Base-by-base conservation (phyloP, 1,140 invertebrate species). In the Pollicipes pollicipes region DNA sequence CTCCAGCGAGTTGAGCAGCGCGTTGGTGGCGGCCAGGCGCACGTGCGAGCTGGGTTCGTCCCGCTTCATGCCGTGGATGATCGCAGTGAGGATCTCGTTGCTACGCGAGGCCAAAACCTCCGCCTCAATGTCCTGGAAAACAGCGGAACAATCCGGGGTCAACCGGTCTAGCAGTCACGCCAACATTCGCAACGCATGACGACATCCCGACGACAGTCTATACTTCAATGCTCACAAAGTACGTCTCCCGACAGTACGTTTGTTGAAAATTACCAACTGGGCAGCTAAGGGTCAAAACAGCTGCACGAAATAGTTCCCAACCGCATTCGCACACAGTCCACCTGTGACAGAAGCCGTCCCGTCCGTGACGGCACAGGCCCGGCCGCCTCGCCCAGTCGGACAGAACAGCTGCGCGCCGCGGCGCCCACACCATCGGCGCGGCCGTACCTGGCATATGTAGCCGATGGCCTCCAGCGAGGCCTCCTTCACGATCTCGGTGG, bases 51-150 rank as follows among this genome's bases (percentile, higher is more conserved):
- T 93, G 81, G 80, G 87, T 84, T 89, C 84, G 83, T 91, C 81
- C 83, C 86, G 84, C 77, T 91, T 85, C 95, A 98, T 98, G 24
- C 96, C 96, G 83, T 98, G 93, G 68, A 99, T 95, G 76, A 99
- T 99, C 30, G 97, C 97, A 64, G 97, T 99, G 58, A 99, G 83
- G 76, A 99, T 98, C 75, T 90, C 87, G 83, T 99, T 99, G 30
- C 94, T 93, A 79, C 97, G 90, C 66, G 87, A 82, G 71, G 93
- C 87, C 72, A 99, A 81, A 24, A 95, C 90, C 76, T 95, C 93
- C 73, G 93, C 90, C 76, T 96, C 75, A 30, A 75, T 75, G 71
- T 75, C 91, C 84, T 86, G 72, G n/a, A 10, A 78, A 74, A 72
- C 67, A 73, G 45, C 13, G 68, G 8, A 69, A 64, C 68, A 73